A percentile compares a stretch with the other conserved stretches of the same genome.
Conservation (phyloP, 2,797 vertebrate species). For the Peromyscus nudipes region DNA sequence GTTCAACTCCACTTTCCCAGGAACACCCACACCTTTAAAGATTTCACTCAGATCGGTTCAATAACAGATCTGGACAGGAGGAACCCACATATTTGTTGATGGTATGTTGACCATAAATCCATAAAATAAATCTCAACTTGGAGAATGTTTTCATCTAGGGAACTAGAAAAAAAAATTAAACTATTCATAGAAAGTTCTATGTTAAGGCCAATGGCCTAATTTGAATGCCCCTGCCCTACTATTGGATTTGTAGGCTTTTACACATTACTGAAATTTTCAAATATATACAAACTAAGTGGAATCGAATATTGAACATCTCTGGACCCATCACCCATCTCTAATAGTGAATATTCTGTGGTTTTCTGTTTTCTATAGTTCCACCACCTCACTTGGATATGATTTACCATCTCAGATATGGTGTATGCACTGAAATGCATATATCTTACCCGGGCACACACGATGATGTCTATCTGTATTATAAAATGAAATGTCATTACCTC, state of each 20-base stretch:
- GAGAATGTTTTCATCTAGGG: slow-evolving; percentile 27
- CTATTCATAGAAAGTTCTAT: slow-evolving; percentile 73
- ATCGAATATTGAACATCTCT: not conserved
- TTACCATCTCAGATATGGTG: not conserved
- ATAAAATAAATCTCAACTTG: slow-evolving; percentile 53
- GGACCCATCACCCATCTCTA: not conserved
- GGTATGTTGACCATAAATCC: slow-evolving; percentile 70
- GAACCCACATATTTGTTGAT: not conserved
- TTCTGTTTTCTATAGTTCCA: not conserved
- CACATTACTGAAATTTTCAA: slow-evolving; percentile 52
- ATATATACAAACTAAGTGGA: not conserved
- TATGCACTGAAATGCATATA: not conserved
- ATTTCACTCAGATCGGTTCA: slow-evolving; percentile 76
- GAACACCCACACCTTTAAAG: slow-evolving; percentile 28
- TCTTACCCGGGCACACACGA: not conserved
- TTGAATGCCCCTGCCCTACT: slow-evolving; percentile 80
- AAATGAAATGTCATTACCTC: not conserved
- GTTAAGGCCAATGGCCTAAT: slow-evolving; percentile 73
- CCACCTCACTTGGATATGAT: not conserved
- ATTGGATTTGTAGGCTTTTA: slow-evolving; percentile 82
- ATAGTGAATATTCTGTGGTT: not conserved
- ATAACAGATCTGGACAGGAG: slow-evolving; percentile 54
- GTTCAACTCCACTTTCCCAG: slow-evolving; percentile 30
- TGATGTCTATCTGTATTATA: not conserved
- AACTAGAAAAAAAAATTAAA: slow-evolving; percentile 82